Conservation (phyloP, 2,797 vertebrate species). For the Chaenodraco wilsoni region DNA sequence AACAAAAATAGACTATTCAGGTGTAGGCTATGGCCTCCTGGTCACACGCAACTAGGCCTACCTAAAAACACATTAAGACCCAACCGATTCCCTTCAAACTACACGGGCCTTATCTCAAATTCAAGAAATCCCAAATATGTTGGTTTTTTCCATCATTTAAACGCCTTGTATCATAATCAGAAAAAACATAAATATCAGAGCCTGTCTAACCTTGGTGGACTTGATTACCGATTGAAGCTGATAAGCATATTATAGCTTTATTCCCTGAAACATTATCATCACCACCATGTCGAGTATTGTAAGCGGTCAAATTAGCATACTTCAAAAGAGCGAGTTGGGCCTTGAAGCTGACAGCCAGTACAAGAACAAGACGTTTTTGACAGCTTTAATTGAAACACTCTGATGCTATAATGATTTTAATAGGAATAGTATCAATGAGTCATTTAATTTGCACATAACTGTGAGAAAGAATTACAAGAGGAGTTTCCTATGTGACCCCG, state of each 20-base stretch:
- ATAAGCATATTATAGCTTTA: neutral
- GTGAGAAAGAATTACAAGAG: neutral
- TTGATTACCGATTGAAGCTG: neutral
- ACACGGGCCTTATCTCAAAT: neutral
- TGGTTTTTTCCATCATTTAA: too few relatives aligned
- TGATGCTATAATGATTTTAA: neutral
- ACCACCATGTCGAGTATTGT: too few relatives aligned
- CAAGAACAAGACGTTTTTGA: neutral
- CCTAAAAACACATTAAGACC: neutral
- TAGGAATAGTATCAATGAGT: neutral
- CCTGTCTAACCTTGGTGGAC: neutral
- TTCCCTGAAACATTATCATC: neutral
- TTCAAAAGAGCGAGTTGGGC: neutral
- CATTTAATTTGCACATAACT: neutral
- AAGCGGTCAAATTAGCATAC: too few relatives aligned
- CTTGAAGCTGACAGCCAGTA: neutral
- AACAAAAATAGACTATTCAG: neutral
- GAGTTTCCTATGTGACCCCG: slow-evolving; percentile 19
- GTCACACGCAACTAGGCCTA: neutral
- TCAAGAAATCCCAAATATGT: neutral
- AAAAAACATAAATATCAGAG: neutral
- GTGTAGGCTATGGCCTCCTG: neutral
- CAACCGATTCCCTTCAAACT: neutral
- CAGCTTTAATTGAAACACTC: neutral
- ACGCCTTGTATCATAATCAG: fast-evolving